These are phyloP conservation scores for Drosophila sordidula DNA, from an alignment of 2,888 invertebrate genomes.

Conservation along the genomic window DNA sequence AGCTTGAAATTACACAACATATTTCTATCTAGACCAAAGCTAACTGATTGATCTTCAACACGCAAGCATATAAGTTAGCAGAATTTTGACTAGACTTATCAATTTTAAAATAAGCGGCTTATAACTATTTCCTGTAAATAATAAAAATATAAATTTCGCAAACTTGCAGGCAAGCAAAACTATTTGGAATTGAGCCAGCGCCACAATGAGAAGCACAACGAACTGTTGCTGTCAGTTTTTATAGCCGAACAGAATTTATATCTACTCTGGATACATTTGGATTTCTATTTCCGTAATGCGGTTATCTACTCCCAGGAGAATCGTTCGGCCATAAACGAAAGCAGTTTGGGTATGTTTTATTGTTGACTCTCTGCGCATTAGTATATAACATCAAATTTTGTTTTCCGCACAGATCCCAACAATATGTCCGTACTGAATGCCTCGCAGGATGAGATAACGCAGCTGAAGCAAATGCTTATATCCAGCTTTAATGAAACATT, in stretches of 20 bases:
- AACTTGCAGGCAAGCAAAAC: slow-evolving; percentile 80
- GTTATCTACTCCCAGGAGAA: slow-evolving; percentile 85
- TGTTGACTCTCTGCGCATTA: no score
- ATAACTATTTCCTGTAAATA: background rate
- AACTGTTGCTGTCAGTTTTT: slow-evolving; percentile 88
- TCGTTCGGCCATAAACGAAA: slow-evolving; percentile 60
- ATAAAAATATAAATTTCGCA: background rate
- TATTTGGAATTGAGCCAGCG: slow-evolving; percentile 85
- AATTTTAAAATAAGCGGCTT: no score
- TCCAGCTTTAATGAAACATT: slow-evolving; percentile 92
- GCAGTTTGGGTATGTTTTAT: slow-evolving; percentile 42
- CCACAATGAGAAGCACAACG: slow-evolving; percentile 87
- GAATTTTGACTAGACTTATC: no score
- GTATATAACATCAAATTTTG: background rate
- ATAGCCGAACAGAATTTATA: slow-evolving; percentile 90
- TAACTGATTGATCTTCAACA: background rate
- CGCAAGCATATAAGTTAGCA: background rate
- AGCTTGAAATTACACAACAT: no score
- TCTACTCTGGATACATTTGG: slow-evolving; percentile 91
- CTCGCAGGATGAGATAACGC: slow-evolving; percentile 88
- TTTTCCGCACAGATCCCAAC: slow-evolving; percentile 82
- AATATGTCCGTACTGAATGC: slow-evolving; percentile 86
- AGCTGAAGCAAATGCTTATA: slow-evolving; percentile 90
- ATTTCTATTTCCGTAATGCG: slow-evolving; percentile 89
- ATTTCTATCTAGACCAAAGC: background rate